Base-by-base conservation (phyloP, 2,888 invertebrate species). In the Herminia tarsipennalis region DNA sequence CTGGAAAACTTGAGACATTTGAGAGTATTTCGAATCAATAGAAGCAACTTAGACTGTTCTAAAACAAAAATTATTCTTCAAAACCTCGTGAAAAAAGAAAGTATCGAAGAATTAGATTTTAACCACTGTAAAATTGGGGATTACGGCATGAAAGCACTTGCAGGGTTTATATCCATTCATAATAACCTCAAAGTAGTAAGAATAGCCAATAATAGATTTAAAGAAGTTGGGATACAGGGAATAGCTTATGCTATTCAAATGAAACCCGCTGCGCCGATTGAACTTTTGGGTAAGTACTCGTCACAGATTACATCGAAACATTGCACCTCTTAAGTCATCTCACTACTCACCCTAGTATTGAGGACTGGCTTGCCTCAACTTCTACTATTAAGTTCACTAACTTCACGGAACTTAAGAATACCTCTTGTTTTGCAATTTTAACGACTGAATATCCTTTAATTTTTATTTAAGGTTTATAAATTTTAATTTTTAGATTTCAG, bases 101-200 rank as follows among this genome's bases (percentile, higher is more conserved):
- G 87, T 59, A 78, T 94, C 18, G 88, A 92, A 52, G 93, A 94
- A 64, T 66, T 95, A 20, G 94, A 94, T 73, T 92, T 95, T 34
- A 94, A 94, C 47, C 93, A 94, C 69, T 95, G 94, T 70, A 90
- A 92, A 59, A 93, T 95, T 34, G 92, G 90, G 1, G 92, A 94
- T 70, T 85, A 88, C 30, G 95, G 94, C 0, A 93, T 94, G 66
- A 88, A 93, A 43, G 94, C 94, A 10, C 79, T 95, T 1, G 94
- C 93, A 0, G 94, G 93, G 54, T 83, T 93, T 47, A 86, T 93
- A 37, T 80, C 62, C 21, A 58, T 86, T 5, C 93, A 93, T 60
- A 81, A 78, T 5, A 87, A 84, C 25, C 66, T 94, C 13, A 91
- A 84, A 61, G 73, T 78, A 37, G 75, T 94, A 1, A 83, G 91